Conservation (phyloP, 2,113 vertebrate genomes). For the Opisthocomus hoazin region DNA sequence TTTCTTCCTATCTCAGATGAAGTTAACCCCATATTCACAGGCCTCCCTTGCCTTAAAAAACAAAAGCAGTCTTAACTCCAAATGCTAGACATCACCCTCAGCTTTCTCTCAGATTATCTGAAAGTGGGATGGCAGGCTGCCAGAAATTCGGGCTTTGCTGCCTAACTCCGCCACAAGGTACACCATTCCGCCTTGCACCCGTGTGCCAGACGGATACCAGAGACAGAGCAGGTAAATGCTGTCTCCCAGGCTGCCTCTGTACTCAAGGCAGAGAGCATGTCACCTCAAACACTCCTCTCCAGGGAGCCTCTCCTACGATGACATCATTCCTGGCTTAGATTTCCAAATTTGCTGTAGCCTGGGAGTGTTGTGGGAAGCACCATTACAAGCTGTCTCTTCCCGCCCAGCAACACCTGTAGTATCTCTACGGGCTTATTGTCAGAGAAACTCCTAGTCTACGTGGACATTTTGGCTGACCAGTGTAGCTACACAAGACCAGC, state of each 20-base stretch:
- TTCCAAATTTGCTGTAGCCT: not conserved
- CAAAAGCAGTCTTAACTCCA: not conserved
- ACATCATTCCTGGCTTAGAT: not conserved
- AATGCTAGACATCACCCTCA: not conserved
- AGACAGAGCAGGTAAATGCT: not conserved
- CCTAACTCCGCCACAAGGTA: not conserved
- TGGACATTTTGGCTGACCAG: not conserved
- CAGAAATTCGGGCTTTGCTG: not conserved
- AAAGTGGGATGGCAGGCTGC: not conserved
- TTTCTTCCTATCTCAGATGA: not conserved
- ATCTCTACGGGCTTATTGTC: not conserved
- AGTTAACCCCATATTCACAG: not conserved
- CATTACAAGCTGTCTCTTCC: not conserved
- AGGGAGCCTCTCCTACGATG: not conserved
- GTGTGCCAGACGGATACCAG: not conserved
- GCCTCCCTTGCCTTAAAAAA: not conserved
- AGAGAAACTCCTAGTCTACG: not conserved
- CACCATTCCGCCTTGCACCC: not conserved
- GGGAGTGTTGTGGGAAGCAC: not conserved
- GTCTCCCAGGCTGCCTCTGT: not conserved
- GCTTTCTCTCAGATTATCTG: not conserved
- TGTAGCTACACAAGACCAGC: not conserved
- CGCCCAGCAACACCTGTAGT: not conserved
- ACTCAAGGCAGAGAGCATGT: not conserved
- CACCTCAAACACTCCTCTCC: not conserved